These are phyloP conservation scores for Smutsia gigantea DNA, from an alignment of 2,797 vertebrate genomes.

Conservation along the genomic window DNA sequence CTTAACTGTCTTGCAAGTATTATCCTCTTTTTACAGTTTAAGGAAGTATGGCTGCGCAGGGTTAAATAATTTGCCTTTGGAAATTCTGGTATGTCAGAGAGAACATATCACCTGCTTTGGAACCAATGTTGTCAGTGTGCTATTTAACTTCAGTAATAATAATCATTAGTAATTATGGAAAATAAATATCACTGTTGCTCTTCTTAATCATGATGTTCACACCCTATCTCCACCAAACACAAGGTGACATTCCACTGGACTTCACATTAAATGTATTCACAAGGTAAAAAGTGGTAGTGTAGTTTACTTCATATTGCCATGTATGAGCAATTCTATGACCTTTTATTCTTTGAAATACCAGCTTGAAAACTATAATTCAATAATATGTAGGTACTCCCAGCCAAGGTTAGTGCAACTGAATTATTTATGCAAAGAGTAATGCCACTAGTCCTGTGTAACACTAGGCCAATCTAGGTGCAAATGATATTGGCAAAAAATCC, in stretches of 20 bases:
- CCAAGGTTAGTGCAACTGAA: background rate
- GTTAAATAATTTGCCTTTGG: conserved; percentile 64
- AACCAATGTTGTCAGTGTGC: background rate
- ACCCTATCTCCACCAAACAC: background rate
- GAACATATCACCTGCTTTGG: background rate
- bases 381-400: background rate
- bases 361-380: conserved; percentile 27
- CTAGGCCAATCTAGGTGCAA: background rate
- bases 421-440: conserved; percentile 27
- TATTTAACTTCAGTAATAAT: conserved; percentile 41
- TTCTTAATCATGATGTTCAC: background rate
- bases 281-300: background rate
- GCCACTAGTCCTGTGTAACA: background rate
- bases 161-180: background rate
- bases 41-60: background rate
- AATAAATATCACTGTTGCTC: background rate
- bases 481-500: background rate
- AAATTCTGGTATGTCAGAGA: background rate
- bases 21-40: conserved; percentile 40
- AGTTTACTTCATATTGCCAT: background rate
- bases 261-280: background rate
- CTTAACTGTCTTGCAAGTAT: conserved; percentile 57
- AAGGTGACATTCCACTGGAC: background rate
- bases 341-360: conserved; percentile 52
- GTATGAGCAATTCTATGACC: background rate